A percentile compares a stretch with the other conserved stretches of the same genome.
phyloP scores from a whole-genome alignment of 2,888 invertebrate species.

The Hyppa rectilinea region DNA sequence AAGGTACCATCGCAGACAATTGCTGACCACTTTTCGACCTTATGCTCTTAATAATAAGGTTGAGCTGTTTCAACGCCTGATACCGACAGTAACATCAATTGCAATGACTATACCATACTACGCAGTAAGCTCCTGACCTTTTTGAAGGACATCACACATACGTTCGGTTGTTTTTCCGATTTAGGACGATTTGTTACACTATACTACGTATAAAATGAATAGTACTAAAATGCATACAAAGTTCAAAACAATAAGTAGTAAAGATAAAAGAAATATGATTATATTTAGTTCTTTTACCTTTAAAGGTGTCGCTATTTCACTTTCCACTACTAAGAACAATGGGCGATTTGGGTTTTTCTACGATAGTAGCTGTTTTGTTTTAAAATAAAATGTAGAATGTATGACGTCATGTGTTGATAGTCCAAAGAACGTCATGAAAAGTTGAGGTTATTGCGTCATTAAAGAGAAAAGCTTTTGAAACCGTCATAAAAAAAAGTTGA shows the following conservation, averaged over 20 bases:
- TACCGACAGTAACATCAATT: neutral
- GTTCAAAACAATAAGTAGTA: constrained; percentile 19
- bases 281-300: neutral
- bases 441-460: neutral
- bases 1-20: too few relatives aligned
- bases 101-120: neutral
- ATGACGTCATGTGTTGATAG: constrained; percentile 22
- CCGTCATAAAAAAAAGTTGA: neutral
- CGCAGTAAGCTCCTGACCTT: constrained; percentile 5
- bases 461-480: neutral
- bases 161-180: neutral
- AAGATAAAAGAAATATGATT: constrained; percentile 8
- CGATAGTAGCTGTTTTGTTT: neutral
- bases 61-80: too few relatives aligned
- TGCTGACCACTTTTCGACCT: too few relatives aligned
- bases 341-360: constrained; percentile 16
- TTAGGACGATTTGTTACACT: neutral
- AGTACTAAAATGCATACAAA: neutral
- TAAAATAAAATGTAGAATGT: neutral
- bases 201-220: neutral
- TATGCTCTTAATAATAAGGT: too few relatives aligned
- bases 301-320: constrained; percentile 8
- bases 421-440: neutral
- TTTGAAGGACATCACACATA: constrained; percentile 30
- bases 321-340: constrained; percentile 25